Evolutionary conservation across 2,888 invertebrate species (phyloP), one percentile per base, ranked within the genome.

Genomic region (Athrips mouffetella): DNA sequence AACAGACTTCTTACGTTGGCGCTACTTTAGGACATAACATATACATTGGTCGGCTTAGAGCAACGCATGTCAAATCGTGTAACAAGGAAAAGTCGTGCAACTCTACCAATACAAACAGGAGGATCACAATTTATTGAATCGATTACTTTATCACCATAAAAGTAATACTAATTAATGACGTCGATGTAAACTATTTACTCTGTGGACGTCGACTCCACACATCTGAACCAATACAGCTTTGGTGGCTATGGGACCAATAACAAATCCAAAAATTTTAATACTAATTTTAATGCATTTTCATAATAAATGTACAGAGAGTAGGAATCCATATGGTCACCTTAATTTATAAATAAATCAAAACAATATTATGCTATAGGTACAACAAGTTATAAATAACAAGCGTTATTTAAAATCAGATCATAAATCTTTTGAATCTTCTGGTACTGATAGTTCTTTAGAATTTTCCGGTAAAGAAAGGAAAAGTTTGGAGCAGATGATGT

Each of bases 381-480:
- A 53, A 53, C 52, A 25, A 46, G 20, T 47, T 48, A 54, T 52
- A 48, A 52, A 54, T 33, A 45, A 45, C 18, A 45, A 21, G 42
- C n/a, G 10, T 31, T 15, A 21, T 11, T n/a, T 37, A 30, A 23
- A 25, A 49, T 50, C 50, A 46, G 50, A 49, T 49, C 53, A 52
- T 42, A 15, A 7, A 6, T 25, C 15, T 29, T 25, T 7, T 45
- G 31, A 47, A 48, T 21, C 11, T 11, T 21, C 49, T 59, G 53
- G 61, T 84, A 85, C 86, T n/a, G n/a, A 86, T 85, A 87, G 84
- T 15, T 89, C 86, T 59, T 91, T 89, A 15, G 76, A 84, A 52
- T 91, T 91, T 76, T 95, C 94, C 47, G 94, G 92, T 61, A 95
- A 91, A 70, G 95, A 95, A 63, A 95, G 84, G 75, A 96, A 96